Conservation (phyloP, 2,113 vertebrate genomes). For the Maccullochella peelii region DNA sequence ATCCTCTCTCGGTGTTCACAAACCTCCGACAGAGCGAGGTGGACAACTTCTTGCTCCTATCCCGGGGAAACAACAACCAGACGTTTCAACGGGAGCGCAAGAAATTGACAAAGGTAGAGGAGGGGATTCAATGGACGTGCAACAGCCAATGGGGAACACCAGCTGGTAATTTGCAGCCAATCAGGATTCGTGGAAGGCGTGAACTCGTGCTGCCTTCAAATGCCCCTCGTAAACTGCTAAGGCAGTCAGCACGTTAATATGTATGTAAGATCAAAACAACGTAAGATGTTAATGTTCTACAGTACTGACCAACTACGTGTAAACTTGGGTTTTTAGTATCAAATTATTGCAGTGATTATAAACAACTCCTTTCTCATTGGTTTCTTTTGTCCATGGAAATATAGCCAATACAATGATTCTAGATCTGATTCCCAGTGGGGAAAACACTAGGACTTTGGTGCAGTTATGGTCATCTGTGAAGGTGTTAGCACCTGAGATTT, state of each 20-base stretch:
- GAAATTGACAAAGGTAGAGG: slow-evolving; percentile 86
- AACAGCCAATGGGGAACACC: slow-evolving; percentile 74
- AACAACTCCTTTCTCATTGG: neutral
- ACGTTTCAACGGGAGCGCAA: slow-evolving; percentile 81
- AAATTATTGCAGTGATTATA: neutral
- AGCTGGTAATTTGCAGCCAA: slow-evolving; percentile 67
- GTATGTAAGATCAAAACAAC: neutral
- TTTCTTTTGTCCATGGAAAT: neutral
- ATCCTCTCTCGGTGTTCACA: slow-evolving; percentile 9
- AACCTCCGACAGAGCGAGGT: neutral
- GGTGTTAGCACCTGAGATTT: neutral
- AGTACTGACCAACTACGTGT: neutral
- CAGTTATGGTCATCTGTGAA: neutral
- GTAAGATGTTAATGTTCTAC: neutral
- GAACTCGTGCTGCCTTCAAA: slow-evolving; percentile 45
- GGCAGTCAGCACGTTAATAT: neutral
- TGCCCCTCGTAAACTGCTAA: slow-evolving; percentile 14
- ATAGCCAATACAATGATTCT: neutral
- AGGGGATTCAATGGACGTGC: slow-evolving; percentile 77
- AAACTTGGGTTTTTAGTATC: slow-evolving; percentile 1
- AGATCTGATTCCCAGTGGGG: neutral
- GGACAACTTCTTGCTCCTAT: slow-evolving; percentile 48
- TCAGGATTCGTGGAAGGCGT: slow-evolving; percentile 65
- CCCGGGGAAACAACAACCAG: slow-evolving; percentile 70
- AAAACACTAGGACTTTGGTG: neutral